Base-by-base conservation (phyloP, 37 sponge, comb jelly and placozoan genomes). In the Sycon ciliatum region DNA sequence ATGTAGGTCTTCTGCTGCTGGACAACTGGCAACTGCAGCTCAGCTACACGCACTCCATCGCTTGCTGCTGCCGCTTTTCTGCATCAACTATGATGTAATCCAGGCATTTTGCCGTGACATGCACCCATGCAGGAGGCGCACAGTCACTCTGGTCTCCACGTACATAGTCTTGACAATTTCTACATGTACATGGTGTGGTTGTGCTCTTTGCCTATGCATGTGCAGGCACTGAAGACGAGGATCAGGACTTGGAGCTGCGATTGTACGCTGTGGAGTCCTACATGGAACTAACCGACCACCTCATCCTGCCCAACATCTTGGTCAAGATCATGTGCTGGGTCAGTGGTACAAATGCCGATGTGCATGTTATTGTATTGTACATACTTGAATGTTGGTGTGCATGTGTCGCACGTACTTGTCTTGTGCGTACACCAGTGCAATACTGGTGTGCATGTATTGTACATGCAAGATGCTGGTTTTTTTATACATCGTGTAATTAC, bases 291-390 rank as follows among this genome's bases (percentile, higher is more conserved):
- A 56, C 84, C 3, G 69, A 73, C 36, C 77, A 75, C 38, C 85
- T 86, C 56, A 61, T 70, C 60, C 85, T 89, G 31, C 79, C 85
- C 18, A 82, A 84, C 32, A 74, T 89, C 20, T 77, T 89, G 0
- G 49, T 89, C 40, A 73, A 78, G 72, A 77, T 80, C 56, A 89
- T 89, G 3, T 79, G 78, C 40, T 89, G 89, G 89, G 89, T 89
- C 3, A 30, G 81, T 68, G 3, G 34, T 3, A 3, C 31, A 7
- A 2, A 20, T 2, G 32, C 20, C 20, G 1, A 29, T 4, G 32
- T 2, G 28, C 32, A 32, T 20, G 3, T 20, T 9, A 31, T 31
- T 20, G 2, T 75, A 82, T 31, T 81, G 87, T 32, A 82, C 79
- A 64, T 83, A 83, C 62, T 65, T 80, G 9, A 83, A 83, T 40